Base-by-base conservation (phyloP, 2,888 invertebrate genomes). In the Nymphalis c-album region DNA sequence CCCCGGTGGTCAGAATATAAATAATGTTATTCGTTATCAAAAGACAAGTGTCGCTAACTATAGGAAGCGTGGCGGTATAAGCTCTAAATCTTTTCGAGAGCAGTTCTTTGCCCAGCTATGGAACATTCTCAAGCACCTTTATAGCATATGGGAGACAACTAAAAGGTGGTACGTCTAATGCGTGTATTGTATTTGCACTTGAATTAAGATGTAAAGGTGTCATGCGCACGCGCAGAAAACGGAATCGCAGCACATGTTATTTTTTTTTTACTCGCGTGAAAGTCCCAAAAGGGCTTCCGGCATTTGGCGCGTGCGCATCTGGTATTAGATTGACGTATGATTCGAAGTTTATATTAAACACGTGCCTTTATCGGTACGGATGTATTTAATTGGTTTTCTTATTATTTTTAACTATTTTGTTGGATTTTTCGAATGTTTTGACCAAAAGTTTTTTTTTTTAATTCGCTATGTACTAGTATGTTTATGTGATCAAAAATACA, bases 291-390 rank as follows among this genome's bases (percentile, higher is more conserved):
- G 68, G 47, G 65, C 35, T 72, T 71, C 71, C 72, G 69, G 69
- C 77, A 75, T 71, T 71, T 74, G 75, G 76, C 76, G 73, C 73
- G 73, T 73, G 76, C 73, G 74, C 74, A 76, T 76, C 75, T 76
- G 75, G 55, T 10, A 8, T 55, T 40, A 40, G 40, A 57, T 53
- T 10, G 40, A 40, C 13, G 53, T 22, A 8, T n/a, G 26, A 31
- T 55, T 55, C 31, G 22, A 1, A 22, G 17, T 10, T 18, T 10
- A 4, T 26, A 18, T 50, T 20, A 18, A 26, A 5, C 26, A 0
- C 22, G 58, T 50, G 35, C 16, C 13, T 35, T 6, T 47, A 13
- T 58, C 7, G 47, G 18, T 13, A 31, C 18, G 47, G 1, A 17
- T 62, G 18, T 31, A 31, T 31, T 46, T 4, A 6, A 47, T 47